These are phyloP conservation scores for Elysia chlorotica DNA, from an alignment of 1,140 invertebrate species.

Conservation along the genomic window DNA sequence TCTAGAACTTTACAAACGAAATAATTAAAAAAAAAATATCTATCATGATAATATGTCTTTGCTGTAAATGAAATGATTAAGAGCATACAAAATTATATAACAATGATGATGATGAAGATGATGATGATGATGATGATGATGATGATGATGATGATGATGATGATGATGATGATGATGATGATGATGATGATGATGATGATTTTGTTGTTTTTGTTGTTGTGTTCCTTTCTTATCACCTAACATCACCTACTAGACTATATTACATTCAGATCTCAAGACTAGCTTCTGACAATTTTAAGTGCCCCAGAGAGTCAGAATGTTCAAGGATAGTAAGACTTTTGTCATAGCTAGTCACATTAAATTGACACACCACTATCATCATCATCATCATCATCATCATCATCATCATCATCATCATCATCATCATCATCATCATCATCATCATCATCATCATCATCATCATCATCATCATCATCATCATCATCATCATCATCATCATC, in stretches of 20 bases:
- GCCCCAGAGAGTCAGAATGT: too few species aligned
- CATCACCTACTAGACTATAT: too few species aligned
- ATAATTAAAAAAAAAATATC: too few species aligned
- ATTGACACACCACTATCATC: not conserved
- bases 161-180: slow-evolving; percentile 7
- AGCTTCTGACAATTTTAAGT: too few species aligned
- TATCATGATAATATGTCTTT: too few species aligned
- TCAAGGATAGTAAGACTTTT: too few species aligned
- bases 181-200: slow-evolving; percentile 6
- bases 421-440: slow-evolving; percentile 25
- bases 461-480: not conserved
- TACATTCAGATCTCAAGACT: too few species aligned
- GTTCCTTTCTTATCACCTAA: too few species aligned
- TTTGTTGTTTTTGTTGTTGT: not conserved
- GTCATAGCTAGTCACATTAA: not conserved
- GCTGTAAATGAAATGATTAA: too few species aligned
- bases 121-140: slow-evolving; percentile 4
- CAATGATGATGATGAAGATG: not conserved
- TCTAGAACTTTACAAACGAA: too few species aligned
- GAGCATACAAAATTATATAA: too few species aligned
- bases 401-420: slow-evolving; percentile 26
- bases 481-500: not conserved
- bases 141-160: slow-evolving; percentile 18
- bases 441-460: slow-evolving; percentile 23
- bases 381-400: slow-evolving; percentile 23